Conservation (phyloP, 2,888 invertebrate genomes). For the Zhuqinia jingwanae region DNA sequence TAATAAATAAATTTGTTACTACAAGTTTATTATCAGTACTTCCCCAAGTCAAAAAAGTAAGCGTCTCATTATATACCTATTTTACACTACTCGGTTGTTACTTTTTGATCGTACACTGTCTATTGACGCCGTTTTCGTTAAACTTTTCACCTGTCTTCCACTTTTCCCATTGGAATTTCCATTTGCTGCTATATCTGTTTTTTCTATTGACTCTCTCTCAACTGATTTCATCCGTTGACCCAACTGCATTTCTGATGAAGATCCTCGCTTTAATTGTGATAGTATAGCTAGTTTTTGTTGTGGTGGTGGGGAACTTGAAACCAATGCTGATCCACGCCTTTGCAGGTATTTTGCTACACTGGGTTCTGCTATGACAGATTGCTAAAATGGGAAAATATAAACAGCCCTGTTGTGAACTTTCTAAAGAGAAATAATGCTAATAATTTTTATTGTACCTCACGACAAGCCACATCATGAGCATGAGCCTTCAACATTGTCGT, state of each 20-base stretch:
- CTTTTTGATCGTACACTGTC: background rate
- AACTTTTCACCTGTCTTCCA: background rate
- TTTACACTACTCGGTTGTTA: background rate
- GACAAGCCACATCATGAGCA: conserved; percentile 38
- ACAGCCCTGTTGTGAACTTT: background rate
- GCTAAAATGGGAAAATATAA: background rate
- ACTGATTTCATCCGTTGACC: background rate
- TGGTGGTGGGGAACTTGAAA: background rate
- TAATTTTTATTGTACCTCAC: conserved; percentile 20
- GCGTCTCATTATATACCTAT: too few species aligned
- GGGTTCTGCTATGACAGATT: conserved; percentile 37
- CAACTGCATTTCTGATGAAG: conserved; percentile 12
- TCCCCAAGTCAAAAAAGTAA: too few species aligned
- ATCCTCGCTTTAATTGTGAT: background rate
- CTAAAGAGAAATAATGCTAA: background rate
- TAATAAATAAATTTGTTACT: too few species aligned
- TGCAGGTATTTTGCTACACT: conserved; percentile 53
- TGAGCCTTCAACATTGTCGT: conserved; percentile 59
- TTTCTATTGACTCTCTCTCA: background rate
- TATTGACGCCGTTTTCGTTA: background rate
- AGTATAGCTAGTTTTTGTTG: background rate
- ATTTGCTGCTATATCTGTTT: background rate
- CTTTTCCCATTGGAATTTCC: background rate
- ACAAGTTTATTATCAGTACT: too few species aligned
- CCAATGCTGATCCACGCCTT: conserved; percentile 45